phyloP scores from a whole-genome alignment of 2,797 vertebrate genomes.

The Orientallactaga sibirica region DNA sequence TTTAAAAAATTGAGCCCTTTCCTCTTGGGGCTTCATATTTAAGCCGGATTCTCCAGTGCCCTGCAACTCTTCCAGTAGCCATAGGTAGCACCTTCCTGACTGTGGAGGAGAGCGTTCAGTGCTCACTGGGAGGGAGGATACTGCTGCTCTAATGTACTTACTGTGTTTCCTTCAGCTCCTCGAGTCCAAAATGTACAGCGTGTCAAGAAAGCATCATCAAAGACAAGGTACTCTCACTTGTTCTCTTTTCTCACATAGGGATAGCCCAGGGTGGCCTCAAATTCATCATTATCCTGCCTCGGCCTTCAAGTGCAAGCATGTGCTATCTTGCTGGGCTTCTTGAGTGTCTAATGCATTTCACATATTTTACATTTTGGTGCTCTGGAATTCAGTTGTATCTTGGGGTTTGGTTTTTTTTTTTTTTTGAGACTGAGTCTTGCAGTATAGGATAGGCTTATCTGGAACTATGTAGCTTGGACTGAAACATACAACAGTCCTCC shows the following conservation, averaged over 20 bases:
- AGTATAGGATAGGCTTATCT: too few relatives aligned
- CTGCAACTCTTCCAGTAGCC: too few relatives aligned
- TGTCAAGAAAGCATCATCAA: slow-evolving; percentile 90
- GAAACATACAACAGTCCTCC: too few relatives aligned
- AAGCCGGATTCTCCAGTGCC: not conserved
- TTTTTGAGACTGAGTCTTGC: too few relatives aligned
- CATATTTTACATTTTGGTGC: fast-evolving
- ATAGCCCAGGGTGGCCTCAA: not conserved
- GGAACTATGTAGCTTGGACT: too few relatives aligned
- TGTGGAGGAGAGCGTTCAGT: fast-evolving
- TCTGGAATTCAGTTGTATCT: not conserved
- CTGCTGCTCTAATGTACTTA: not conserved
- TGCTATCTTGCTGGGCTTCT: not conserved
- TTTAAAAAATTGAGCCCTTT: not conserved
- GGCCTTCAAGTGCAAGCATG: not conserved
- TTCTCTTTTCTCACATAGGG: not conserved
- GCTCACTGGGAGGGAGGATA: not conserved
- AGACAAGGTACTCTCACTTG: slow-evolving; percentile 88
- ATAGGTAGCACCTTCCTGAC: fast-evolving
- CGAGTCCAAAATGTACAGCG: slow-evolving; percentile 89
- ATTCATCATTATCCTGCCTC: not conserved
- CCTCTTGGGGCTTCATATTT: not conserved
- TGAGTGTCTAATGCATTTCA: not conserved
- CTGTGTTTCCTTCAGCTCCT: slow-evolving; percentile 83
- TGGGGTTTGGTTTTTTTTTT: not conserved